phyloP scores from a whole-genome alignment of 2,888 invertebrate species.

The Malthinus seriepunctatus region DNA sequence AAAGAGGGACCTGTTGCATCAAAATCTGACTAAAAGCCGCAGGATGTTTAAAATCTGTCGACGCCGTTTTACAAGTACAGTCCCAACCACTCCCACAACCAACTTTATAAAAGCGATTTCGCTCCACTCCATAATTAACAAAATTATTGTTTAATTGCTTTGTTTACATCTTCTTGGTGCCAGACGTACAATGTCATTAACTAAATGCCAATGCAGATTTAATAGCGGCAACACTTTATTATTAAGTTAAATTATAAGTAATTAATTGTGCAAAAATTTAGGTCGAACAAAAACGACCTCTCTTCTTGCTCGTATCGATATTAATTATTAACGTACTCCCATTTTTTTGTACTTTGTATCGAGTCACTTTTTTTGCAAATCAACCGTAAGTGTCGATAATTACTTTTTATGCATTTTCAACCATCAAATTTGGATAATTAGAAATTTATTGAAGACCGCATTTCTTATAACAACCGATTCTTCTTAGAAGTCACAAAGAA shows the following conservation, averaged over 20 bases:
- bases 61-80: constrained; percentile 26
- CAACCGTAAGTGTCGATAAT: too few species aligned
- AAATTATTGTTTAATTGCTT: constrained; percentile 48
- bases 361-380: too few species aligned
- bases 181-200: constrained; percentile 32
- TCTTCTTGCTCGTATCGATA: too few species aligned
- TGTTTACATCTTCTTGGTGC: constrained; percentile 44
- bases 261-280: constrained; percentile 4
- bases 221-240: constrained; percentile 15
- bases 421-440: too few species aligned
- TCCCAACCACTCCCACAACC: constrained; percentile 31
- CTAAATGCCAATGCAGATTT: constrained; percentile 26
- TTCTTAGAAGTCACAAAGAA: too few species aligned
- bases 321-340: too few species aligned
- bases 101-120: constrained; percentile 31
- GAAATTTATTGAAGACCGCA: too few species aligned
- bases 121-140: constrained; percentile 42
- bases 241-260: constrained; percentile 11
- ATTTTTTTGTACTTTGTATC: too few species aligned
- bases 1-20: constrained; percentile 51
- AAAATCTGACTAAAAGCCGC: constrained; percentile 41
- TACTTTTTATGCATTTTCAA: too few species aligned
- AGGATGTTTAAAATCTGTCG: constrained; percentile 43
- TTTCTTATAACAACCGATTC: too few species aligned
- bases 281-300: too few species aligned